Conservation (phyloP, 2,113 vertebrate genomes). For the Nicator chloris region DNA sequence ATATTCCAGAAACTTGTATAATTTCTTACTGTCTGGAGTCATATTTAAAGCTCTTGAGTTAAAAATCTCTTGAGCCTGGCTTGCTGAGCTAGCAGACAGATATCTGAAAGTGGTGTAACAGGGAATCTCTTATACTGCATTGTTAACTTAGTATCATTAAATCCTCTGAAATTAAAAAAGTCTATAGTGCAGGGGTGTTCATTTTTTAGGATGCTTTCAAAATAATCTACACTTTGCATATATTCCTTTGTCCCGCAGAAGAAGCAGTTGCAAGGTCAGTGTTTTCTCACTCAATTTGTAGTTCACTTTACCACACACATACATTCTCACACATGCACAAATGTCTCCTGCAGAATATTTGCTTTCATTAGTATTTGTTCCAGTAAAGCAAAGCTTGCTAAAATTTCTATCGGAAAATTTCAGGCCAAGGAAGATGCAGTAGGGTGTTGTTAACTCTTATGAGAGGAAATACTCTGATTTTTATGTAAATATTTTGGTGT, state of each 20-base stretch:
- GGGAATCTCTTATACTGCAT: background rate
- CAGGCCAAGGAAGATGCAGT: background rate
- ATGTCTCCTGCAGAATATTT: background rate
- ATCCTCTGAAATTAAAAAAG: background rate
- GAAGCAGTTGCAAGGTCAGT: background rate
- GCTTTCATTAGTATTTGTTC: background rate
- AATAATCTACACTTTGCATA: background rate
- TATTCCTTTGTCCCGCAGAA: background rate
- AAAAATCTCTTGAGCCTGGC: background rate
- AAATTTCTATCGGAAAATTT: background rate
- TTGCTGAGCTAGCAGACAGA: background rate
- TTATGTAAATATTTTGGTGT: background rate
- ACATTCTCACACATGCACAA: background rate
- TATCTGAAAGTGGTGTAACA: background rate
- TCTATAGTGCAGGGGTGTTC: rapidly evolving
- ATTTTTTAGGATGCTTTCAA: background rate
- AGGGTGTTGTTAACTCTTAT: background rate
- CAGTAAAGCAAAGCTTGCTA: background rate
- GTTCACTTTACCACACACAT: background rate
- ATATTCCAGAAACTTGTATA: background rate
- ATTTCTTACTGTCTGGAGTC: background rate
- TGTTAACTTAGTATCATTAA: background rate
- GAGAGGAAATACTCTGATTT: background rate
- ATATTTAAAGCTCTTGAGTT: background rate
- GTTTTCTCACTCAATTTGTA: background rate